Evolutionary conservation across 2,888 invertebrate genomes (phyloP), one percentile per base, ranked within the genome.

Genomic region (Amiota minor): DNA sequence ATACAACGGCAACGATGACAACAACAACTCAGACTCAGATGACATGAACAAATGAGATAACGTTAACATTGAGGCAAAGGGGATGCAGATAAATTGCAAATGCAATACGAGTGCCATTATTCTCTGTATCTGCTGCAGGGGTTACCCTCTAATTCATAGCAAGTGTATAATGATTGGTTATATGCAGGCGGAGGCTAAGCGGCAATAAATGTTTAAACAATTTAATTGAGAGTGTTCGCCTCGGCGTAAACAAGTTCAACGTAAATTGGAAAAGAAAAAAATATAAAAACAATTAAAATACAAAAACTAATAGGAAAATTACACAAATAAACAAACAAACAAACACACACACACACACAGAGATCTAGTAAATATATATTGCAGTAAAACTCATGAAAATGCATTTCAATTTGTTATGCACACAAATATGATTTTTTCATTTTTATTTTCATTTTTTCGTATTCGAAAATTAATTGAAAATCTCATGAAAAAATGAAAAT

Each of bases 151-250:
- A 10, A 8, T 35, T 35, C 35, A 35, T 35, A 35, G 35, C 59
- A 59, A 10, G 20, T 20, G 8, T 35, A 35, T 35, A 35, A 35
- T 18, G 59, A 59, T 35, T 35, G 20, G 59, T 20, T 20, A 18
- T 59, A 12, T 20, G 59, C 20, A 59, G 67, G 67, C 67, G 49
- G 67, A 67, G 67, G 50, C 67, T 50, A 1, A 16, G 50, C 49
- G 67, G 49, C 67, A 53, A 53, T 53, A 23, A 68, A 50, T 68
- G 67, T 68, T 68, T 68, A 68, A 68, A 68, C 67, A 68, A 68
- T 68, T 68, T 68, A 68, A 68, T 68, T 68, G 67, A 68, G 35
- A 50, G 50, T 68, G 50, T 20, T 50, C 53, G 67, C 18, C 23
- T 62, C 35, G 35, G 35, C 35, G 35, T 35, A 35, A 35, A 35